These are phyloP conservation scores for Megastigmus dorsalis DNA, from an alignment of 2,888 invertebrate genomes.

Conservation along the genomic window DNA sequence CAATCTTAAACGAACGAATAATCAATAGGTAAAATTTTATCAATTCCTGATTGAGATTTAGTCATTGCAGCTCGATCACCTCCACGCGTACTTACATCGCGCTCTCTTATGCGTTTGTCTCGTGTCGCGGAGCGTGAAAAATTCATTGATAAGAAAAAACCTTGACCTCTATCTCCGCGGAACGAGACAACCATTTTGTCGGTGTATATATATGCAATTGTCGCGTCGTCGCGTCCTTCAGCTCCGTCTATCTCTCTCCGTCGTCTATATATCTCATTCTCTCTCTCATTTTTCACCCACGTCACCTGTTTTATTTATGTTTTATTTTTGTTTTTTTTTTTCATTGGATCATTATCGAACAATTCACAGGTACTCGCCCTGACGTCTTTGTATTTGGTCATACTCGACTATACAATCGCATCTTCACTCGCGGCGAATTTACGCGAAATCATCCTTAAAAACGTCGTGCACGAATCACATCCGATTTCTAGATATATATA, in stretches of 20 bases:
- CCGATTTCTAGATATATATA: no score
- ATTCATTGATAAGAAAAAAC: background rate
- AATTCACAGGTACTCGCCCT: slow-evolving; percentile 49
- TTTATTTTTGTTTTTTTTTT: slow-evolving; percentile 9
- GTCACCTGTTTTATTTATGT: slow-evolving; percentile 22
- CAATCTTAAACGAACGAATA: background rate
- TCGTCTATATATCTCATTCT: slow-evolving; percentile 21
- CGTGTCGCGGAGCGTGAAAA: no score
- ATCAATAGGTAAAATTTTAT: slow-evolving; percentile 4
- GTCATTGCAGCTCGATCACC: slow-evolving; percentile 32
- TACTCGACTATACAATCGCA: slow-evolving; percentile 24
- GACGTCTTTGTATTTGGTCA: slow-evolving; percentile 46
- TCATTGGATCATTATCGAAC: slow-evolving; percentile 52
- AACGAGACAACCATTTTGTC: slow-evolving; percentile 13
- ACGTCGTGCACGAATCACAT: background rate
- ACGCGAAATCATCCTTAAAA: background rate
- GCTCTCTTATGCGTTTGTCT: no score
- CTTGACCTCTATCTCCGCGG: background rate
- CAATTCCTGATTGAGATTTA: slow-evolving; percentile 48
- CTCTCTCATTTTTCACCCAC: slow-evolving; percentile 38
- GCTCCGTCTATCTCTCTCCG: background rate
- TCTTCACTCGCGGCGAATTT: slow-evolving; percentile 30
- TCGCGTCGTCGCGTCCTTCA: background rate
- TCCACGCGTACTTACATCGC: no score
- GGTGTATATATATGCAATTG: background rate